phyloP scores from a whole-genome alignment of 2,888 invertebrate genomes.

The Pemphredon lugubris region DNA sequence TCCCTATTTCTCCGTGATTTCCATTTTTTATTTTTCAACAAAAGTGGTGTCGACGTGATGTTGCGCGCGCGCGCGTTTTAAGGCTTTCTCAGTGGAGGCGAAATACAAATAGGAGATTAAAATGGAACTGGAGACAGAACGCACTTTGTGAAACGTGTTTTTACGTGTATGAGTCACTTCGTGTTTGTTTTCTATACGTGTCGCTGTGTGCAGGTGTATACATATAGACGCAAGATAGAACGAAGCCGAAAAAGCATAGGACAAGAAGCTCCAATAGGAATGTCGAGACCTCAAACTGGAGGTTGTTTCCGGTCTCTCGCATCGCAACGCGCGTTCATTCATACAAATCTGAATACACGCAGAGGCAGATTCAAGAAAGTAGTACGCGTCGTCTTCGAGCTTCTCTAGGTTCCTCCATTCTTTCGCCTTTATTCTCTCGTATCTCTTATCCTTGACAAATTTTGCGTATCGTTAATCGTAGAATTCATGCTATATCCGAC shows the following conservation, averaged over 20 bases:
- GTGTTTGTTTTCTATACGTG: slow-evolving; percentile 32
- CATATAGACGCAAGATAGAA: slow-evolving; percentile 34
- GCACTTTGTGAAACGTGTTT: slow-evolving; percentile 60
- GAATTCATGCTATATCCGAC: no score
- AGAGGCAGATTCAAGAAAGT: slow-evolving; percentile 23
- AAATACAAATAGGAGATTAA: slow-evolving; percentile 64
- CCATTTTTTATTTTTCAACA: slow-evolving; percentile 69
- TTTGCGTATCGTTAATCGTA: no score
- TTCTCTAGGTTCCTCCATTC: slow-evolving; percentile 27
- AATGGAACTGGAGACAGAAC: slow-evolving; percentile 65
- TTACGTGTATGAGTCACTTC: slow-evolving; percentile 32
- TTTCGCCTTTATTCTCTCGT: slow-evolving; percentile 1
- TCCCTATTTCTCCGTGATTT: slow-evolving; percentile 56
- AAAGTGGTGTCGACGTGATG: slow-evolving; percentile 79
- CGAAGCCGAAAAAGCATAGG: slow-evolving; percentile 51
- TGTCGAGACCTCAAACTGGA: slow-evolving; percentile 73
- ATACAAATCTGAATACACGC: slow-evolving; percentile 3
- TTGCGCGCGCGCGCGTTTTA: slow-evolving; percentile 46
- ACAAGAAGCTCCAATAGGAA: slow-evolving; percentile 70
- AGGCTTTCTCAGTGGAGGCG: slow-evolving; percentile 60
- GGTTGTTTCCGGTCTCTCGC: slow-evolving; percentile 60
- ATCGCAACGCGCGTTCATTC: slow-evolving; percentile 18
- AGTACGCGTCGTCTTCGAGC: slow-evolving; percentile 26
- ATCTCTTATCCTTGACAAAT: no score
- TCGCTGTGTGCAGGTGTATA: slow-evolving; percentile 43